These are phyloP conservation scores for Falco punctatus DNA, from an alignment of 2,113 vertebrate genomes.

Conservation along the genomic window DNA sequence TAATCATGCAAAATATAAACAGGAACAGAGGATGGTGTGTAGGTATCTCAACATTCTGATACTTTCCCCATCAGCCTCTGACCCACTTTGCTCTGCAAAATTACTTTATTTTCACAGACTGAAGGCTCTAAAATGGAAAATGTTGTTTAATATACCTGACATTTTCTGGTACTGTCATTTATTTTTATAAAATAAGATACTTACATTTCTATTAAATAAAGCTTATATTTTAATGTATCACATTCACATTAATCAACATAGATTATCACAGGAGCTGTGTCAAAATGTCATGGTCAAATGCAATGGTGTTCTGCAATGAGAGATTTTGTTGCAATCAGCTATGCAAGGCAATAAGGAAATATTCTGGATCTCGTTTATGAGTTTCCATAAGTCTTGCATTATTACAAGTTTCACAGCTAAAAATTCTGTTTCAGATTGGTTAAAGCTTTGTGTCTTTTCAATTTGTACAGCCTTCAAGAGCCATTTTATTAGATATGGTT, in stretches of 20 bases:
- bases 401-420: neutral
- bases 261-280: neutral
- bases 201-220: neutral
- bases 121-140: neutral
- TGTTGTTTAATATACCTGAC: rapidly evolving
- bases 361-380: neutral
- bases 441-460: neutral
- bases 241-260: neutral
- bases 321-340: neutral
- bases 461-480: neutral
- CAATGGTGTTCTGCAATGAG: neutral
- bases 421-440: neutral
- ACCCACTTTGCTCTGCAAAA: neutral
- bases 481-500: neutral
- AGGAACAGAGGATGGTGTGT: neutral
- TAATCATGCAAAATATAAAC: neutral
- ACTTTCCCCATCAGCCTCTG: neutral
- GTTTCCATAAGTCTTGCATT: neutral
- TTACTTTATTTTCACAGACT: neutral
- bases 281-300: neutral
- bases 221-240: neutral
- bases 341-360: neutral
- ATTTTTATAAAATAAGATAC: neutral
- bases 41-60: neutral
- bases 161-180: neutral